Conservation (phyloP, 2,797 vertebrate genomes). For the Limnodromus scolopaceus region DNA sequence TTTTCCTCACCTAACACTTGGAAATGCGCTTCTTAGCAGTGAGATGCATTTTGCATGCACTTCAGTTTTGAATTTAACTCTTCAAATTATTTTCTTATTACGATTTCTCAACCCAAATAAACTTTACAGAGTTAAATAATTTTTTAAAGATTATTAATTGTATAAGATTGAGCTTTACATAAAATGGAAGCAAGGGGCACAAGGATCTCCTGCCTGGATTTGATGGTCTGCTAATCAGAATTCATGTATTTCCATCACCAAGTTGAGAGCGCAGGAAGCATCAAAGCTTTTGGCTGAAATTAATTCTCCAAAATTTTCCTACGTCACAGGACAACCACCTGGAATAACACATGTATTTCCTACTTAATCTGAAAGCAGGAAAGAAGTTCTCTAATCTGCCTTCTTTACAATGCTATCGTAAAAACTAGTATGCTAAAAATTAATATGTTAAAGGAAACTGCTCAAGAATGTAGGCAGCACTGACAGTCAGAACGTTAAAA, state of each 20-base stretch:
- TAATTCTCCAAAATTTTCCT: background rate
- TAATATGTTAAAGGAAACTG: background rate
- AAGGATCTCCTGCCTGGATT: background rate
- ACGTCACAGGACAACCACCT: background rate
- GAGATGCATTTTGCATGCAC: background rate
- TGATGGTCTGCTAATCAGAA: background rate
- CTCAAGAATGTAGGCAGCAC: background rate
- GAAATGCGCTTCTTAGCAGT: background rate
- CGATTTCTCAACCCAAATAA: background rate
- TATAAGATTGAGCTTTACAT: background rate
- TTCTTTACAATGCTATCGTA: background rate
- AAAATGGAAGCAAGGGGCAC: background rate
- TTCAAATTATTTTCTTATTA: background rate
- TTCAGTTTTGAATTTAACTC: background rate
- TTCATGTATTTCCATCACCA: background rate
- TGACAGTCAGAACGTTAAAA: background rate
- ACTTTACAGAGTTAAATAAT: background rate
- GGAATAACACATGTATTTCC: background rate
- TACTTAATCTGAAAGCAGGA: background rate
- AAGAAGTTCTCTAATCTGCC: background rate
- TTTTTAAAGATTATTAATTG: background rate
- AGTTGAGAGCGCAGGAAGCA: background rate
- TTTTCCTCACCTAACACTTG: background rate
- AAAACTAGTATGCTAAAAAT: background rate
- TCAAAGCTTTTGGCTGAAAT: background rate